Base-by-base conservation (phyloP, 2,888 invertebrate species). In the Archaeoteleia sp. region DNA sequence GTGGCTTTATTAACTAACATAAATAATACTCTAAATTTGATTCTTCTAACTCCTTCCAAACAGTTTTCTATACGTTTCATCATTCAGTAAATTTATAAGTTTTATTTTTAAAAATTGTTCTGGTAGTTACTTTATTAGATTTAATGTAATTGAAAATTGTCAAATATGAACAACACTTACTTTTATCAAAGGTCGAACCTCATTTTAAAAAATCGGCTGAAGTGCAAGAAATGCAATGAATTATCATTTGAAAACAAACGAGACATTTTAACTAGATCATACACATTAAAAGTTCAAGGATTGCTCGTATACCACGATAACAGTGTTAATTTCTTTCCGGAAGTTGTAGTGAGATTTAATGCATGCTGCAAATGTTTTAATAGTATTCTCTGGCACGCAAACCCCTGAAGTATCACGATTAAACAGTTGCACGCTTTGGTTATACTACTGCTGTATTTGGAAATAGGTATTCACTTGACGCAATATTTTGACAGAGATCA, bases 251-350 rank as follows among this genome's bases (percentile, higher is more conserved):
- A n/a, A n/a, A n/a, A n/a, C n/a, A 40, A 34, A 34, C 23, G 15
- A 10, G 15, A 23, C 20, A n/a, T 29, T 7, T 29, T 2, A 7
- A 29, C 29, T 7, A 29, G 48, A 57, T 29, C 34, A 9, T 32
- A 42, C 15, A 10, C 1, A 42, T 34, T 29, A 12, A 66, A 66
- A 66, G 66, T 66, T 66, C 58, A 66, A 58, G 53, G 66, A 53
- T 48, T 58, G 53, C 53, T 46, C 66, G 58, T 66, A 58, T 37
- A 53, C 42, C 17, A 20, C 32, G 17, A 34, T 30, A 55, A 49
- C 61, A 42, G 48, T 43, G 49, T 37, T 60, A 51, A 53, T 35
- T 40, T 9, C 20, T 53, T 55, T 54, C 12, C 14, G 10, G 9
- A n/a, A 17, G 20, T 49, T 42, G 9, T 14, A 40, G 35, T 8